Base-by-base conservation (phyloP, 2,113 vertebrate species). In the Gymnarchus niloticus region DNA sequence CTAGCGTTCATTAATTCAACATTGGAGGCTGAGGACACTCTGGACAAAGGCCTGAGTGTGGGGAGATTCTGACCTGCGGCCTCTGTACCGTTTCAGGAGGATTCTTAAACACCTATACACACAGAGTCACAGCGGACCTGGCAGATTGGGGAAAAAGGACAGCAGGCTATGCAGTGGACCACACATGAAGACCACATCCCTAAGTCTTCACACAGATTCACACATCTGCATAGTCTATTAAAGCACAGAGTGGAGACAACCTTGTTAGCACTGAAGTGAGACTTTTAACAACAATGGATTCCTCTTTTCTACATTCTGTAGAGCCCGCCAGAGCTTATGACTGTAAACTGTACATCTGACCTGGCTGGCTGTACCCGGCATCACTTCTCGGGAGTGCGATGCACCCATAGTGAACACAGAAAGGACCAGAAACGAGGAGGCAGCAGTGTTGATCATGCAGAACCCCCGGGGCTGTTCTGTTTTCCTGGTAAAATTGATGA, bases 391-490 rank as follows among this genome's bases (percentile, higher is more conserved):
- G 33, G 56, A 56, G 88, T 57, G 37, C 87, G 87, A 77, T 76
- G 83, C 86, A 46, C 87, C 87, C 76, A 87, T 23, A n/a, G 52
- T 12, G 25, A 69, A 78, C 56, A 85, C 81, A 87, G 88, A 88
- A 49, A 61, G 82, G 49, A 17, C 54, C 80, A 19, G 82, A 87
- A 25, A 56, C 33, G 56, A 4, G 12, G 41, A 0, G 65, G 33
- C 61, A 37, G 61, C 28, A 5, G 28, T 5, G 59, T 65, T 90
- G 88, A 91, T 91, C 85, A 90, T 92, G 10, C n/a, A n/a, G n/a
- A n/a, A n/a, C n/a, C n/a, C n/a, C n/a, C n/a, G n/a, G n/a, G n/a
- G n/a, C n/a, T n/a, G n/a, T n/a, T n/a, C n/a, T n/a, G n/a, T n/a
- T 65, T 65, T 65, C 59, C 59, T 33, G 28, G 61, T 37, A 28